These are phyloP conservation scores for Boloria selene DNA, from an alignment of 2,888 invertebrate species.

Conservation along the genomic window DNA sequence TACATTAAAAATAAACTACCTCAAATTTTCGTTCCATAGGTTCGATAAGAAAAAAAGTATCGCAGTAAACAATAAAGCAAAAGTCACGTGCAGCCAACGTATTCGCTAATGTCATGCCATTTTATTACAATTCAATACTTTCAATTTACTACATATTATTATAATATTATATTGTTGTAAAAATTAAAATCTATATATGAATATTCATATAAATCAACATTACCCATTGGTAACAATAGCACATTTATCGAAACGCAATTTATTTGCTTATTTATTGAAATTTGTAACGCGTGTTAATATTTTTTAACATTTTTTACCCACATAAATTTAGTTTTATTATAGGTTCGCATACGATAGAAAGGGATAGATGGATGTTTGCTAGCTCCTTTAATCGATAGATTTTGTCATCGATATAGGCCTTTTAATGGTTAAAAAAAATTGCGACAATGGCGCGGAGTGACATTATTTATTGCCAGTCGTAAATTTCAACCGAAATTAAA, in stretches of 20 bases:
- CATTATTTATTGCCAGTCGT: slow-evolving; percentile 76
- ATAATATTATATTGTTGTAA: slow-evolving; percentile 44
- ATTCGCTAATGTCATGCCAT: slow-evolving; percentile 47
- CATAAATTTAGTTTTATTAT: slow-evolving; percentile 52
- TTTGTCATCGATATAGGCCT: slow-evolving; percentile 71
- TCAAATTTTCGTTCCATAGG: too few relatives aligned
- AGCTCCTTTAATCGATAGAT: slow-evolving; percentile 62
- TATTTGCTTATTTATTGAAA: slow-evolving; percentile 81
- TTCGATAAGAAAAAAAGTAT: too few relatives aligned
- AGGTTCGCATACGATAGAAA: slow-evolving; percentile 50
- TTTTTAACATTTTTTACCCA: slow-evolving; percentile 44
- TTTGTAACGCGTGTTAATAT: slow-evolving; percentile 74
- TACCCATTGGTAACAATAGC: slow-evolving; percentile 65
- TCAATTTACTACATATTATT: slow-evolving; percentile 35
- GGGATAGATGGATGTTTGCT: slow-evolving; percentile 52
- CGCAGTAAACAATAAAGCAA: slow-evolving; percentile 4
- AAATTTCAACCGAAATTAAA: slow-evolving; percentile 78
- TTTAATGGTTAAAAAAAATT: slow-evolving; percentile 80
- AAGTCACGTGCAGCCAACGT: slow-evolving; percentile 22
- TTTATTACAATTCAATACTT: slow-evolving; percentile 44
- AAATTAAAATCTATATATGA: slow-evolving; percentile 70
- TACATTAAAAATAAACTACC: too few relatives aligned
- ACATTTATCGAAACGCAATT: slow-evolving; percentile 76
- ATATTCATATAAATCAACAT: slow-evolving; percentile 82
- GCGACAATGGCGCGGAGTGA: slow-evolving; percentile 72